A percentile compares a stretch with the other conserved stretches of the same genome.
Evolutionary conservation across 2,888 invertebrate genomes (phyloP).

Genomic region (Sceliomorpha sp.): DNA sequence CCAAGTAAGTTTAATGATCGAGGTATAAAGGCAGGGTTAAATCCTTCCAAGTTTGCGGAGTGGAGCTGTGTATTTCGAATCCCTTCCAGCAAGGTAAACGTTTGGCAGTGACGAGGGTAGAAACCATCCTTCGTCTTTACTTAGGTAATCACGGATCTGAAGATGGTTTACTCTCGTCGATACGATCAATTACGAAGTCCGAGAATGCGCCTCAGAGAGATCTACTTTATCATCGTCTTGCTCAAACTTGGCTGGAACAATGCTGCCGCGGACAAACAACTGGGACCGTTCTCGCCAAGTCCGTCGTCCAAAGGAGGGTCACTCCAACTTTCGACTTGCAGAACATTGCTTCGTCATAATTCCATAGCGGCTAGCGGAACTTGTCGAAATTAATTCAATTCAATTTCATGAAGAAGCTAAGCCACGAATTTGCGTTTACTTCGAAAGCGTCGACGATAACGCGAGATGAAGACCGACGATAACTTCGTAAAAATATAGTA

Average conservation of each 20-base stretch:
- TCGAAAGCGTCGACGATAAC: too few species aligned
- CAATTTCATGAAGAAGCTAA: slow-evolving; percentile 30
- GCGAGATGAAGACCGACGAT: too few species aligned
- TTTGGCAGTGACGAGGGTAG: slow-evolving; percentile 34
- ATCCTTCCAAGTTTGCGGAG: slow-evolving; percentile 16
- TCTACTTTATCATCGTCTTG: slow-evolving; percentile 51
- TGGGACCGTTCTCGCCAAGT: slow-evolving; percentile 28
- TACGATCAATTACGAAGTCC: slow-evolving; percentile 46
- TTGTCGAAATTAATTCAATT: slow-evolving; percentile 33
- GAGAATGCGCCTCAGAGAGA: slow-evolving; percentile 26
- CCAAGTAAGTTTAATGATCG: slow-evolving; percentile 41
- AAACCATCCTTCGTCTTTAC: slow-evolving; percentile 27
- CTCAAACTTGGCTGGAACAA: slow-evolving; percentile 39
- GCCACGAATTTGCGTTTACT: slow-evolving; percentile 7
- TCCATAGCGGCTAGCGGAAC: slow-evolving; percentile 17
- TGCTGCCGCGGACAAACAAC: slow-evolving; percentile 30
- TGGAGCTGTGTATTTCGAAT: slow-evolving; percentile 22
- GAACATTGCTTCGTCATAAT: slow-evolving; percentile 36
- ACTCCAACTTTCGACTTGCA: slow-evolving; percentile 37
- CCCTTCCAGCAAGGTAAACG: slow-evolving; percentile 17
- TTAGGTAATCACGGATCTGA: slow-evolving; percentile 35
- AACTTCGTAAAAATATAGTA: too few species aligned
- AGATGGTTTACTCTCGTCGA: slow-evolving; percentile 40
- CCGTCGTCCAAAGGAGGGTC: slow-evolving; percentile 37
- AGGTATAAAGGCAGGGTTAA: slow-evolving; percentile 39